A percentile compares a stretch with the other conserved stretches of the same genome.
These are phyloP conservation scores for Aegypius monachus DNA, from an alignment of 2,113 vertebrate genomes.

Conservation along the genomic window DNA sequence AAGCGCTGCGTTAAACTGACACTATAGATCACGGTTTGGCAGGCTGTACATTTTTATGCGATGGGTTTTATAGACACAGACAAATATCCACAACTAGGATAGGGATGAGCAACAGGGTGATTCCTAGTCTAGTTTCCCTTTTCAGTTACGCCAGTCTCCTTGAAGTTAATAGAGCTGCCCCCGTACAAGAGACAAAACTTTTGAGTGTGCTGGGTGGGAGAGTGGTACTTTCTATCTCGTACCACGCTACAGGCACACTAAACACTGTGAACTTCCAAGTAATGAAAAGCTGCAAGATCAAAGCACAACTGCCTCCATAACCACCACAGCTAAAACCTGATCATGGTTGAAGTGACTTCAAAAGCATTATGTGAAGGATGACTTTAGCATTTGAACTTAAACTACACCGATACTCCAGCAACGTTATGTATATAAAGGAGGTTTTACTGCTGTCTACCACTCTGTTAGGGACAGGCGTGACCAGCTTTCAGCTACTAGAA, in stretches of 20 bases:
- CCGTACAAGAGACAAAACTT: not conserved
- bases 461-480: not conserved
- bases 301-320: not conserved
- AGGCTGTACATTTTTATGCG: slow-evolving; percentile 10
- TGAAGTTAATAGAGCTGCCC: not conserved
- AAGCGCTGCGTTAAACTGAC: slow-evolving; percentile 5
- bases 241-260: not conserved
- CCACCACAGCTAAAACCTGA: not conserved
- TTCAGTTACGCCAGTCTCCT: not conserved
- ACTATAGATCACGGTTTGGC: not conserved
- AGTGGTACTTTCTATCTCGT: not conserved
- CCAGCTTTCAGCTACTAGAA: not conserved
- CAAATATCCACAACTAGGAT: not conserved
- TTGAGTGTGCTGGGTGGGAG: not conserved
- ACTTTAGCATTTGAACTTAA: slow-evolving; percentile 19
- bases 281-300: slow-evolving; percentile 23
- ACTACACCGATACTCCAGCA: not conserved
- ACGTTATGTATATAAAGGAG: not conserved
- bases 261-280: slow-evolving; percentile 1
- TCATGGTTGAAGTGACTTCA: not conserved
- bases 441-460: not conserved
- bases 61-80: not conserved
- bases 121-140: not conserved
- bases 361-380: not conserved
- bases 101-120: not conserved